Base-by-base conservation (phyloP, 1,140 invertebrate genomes). In the Diploscapter pachys region DNA sequence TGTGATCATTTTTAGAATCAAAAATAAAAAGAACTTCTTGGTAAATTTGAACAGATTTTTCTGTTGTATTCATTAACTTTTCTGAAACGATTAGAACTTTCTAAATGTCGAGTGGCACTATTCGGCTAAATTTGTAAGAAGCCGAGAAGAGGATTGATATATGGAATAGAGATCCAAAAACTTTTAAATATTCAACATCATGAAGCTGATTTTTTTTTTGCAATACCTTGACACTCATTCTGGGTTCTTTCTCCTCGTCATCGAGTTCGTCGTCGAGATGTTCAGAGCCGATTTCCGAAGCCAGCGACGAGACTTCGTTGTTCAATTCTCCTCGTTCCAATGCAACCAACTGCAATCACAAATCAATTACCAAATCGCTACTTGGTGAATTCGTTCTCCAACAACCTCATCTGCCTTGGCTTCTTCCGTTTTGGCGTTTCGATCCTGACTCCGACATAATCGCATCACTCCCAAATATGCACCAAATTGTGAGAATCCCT, bases 221-320 rank as follows among this genome's bases (percentile, higher is more conserved):
- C 31, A 31, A 31, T 31, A 31, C 31, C 48, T 77, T 70, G 48
- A 84, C 83, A 66, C 79, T 81, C 83, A 84, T 84, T 63, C 74
- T 59, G 57, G 53, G 63, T 69, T 74, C 63, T 49, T 59, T 13
- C 50, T 73, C 76, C 53, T 71, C 73, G n/a, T 55, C 61, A 53
- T 72, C 62, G 55, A 66, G 63, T 55, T 74, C 73, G 51, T 64
- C 55, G 50, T 66, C 51, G 56, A 69, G 55, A 5, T 67, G 31
- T n/a, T 74, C 63, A 67, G 63, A 66, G 52, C 73, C 73, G 3
- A 74, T 53, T 74, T 74, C 65, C 6, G 73, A 74, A 31, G 73
- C 73, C 56, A 74, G 9, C 11, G 73, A 74, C 11, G 52, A 57
- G 3, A 68, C 66, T 51, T 74, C 73, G 52, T 48, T 52, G 9